phyloP scores from a whole-genome alignment of 2,888 invertebrate species.

The Theristus sp. region DNA sequence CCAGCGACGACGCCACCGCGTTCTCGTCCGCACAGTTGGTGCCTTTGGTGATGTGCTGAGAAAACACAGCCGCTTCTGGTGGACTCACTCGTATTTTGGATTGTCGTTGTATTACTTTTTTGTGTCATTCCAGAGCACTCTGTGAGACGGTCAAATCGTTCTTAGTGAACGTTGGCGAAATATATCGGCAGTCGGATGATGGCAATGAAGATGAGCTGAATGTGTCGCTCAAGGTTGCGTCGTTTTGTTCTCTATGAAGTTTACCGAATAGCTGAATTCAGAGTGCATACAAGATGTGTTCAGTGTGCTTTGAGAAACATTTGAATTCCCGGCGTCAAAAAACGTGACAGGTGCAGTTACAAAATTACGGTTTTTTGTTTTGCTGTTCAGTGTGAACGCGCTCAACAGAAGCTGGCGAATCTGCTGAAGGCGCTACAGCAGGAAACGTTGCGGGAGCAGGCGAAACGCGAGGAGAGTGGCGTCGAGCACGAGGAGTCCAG shows the following conservation, averaged over 20 bases:
- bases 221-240: not conserved
- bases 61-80: too few relatives aligned
- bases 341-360: not conserved
- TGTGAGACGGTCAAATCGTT: constrained; percentile 61
- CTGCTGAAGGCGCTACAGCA: constrained; percentile 52
- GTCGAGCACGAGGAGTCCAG: constrained; percentile 5
- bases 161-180: constrained; percentile 37
- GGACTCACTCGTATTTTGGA: not conserved
- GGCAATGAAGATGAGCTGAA: not conserved
- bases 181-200: not conserved
- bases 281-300: too few relatives aligned
- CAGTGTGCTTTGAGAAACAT: not conserved
- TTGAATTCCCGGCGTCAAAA: not conserved
- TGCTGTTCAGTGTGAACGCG: constrained; percentile 47
- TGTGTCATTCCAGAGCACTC: constrained; percentile 33
- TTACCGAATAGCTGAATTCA: too few relatives aligned
- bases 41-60: too few relatives aligned
- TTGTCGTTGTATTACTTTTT: not conserved
- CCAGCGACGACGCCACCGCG: not conserved
- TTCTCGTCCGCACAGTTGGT: not conserved
- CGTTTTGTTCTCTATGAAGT: too few relatives aligned
- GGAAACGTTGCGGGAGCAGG: constrained; percentile 39
- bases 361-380: constrained; percentile 5
- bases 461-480: constrained; percentile 7
- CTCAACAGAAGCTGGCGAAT: constrained; percentile 55